Base-by-base conservation (phyloP, 37 sponge, comb jelly and placozoan species). In the Haliclona indistincta region DNA sequence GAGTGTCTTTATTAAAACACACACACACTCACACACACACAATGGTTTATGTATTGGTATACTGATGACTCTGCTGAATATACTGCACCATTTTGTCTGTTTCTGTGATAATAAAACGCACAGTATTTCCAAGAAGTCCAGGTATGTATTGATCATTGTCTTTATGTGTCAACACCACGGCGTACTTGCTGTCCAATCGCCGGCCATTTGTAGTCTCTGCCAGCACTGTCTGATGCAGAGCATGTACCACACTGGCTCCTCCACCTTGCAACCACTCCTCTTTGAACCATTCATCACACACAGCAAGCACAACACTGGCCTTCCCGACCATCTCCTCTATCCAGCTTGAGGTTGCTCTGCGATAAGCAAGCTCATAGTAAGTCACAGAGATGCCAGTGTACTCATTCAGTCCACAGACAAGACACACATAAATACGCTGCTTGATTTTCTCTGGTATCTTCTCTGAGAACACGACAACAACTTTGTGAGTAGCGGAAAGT, bases 271-370 rank as follows among this genome's bases (percentile, higher is more conserved):
- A 30, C 77, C 77, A 76, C 26, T 76, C 65, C 35, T 63, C 45
- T 22, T 64, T 11, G 36, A 76, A 76, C 39, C 20, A 37, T 0
- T 63, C 22, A 19, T 63, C 42, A 41, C 77, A 76, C 20, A 76
- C 77, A 33, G 35, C 35, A 25, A 76, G 64, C 22, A 76, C 77
- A 64, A 38, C 65, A 43, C 28, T 5, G 22, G 65, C 47, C 44
- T 63, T 43, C n/a, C 23, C 36, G 23, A 5, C 1, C 13, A 25
- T 55, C 42, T 54, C 58, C 43, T 35, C 23, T 23, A 22, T 10
- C 23, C 63, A 61, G 63, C 17, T 49, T 20, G 53, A 13, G 28
- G 22, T 6, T 58, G n/a, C 19, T 58, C 22, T 7, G 61, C n/a
- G 6, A 13, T 5, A 29, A 30, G n/a, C 22, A 58, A 6, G n/a